Base-by-base conservation (phyloP, 2,888 invertebrate genomes). In the Ryuthela nishihirai region DNA sequence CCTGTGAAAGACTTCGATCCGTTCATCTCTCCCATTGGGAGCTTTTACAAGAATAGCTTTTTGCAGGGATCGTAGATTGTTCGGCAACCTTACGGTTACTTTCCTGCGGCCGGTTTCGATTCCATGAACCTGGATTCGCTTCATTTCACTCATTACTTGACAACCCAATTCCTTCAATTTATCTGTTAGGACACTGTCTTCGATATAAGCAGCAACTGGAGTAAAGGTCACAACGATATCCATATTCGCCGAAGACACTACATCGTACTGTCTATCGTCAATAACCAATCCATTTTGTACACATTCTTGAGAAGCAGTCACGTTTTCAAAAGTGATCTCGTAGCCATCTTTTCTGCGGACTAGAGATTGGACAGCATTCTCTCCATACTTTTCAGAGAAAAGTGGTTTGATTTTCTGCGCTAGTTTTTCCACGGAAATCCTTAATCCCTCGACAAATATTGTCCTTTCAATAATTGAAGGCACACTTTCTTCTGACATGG, bases 91-190 rank as follows among this genome's bases (percentile, higher is more conserved):
- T 5, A 59, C 53, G n/a, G 53, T 39, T 17, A 59, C 40, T 38
- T 59, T 59, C 40, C 58, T 47, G 4, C 58, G 34, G 2, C 58
- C 58, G 4, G 58, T 59, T 15, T 59, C 58, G 4, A 59, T 53
- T 6, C 58, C 58, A 3, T 59, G 52, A 7, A 59, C 29, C 26
- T 38, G 34, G 25, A 18, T 38, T 7, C 24, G 52, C 35, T 48
- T 47, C n/a, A 59, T 34, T n/a, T 59, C 58, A 7, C 58, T 47
- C 1, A 59, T 48, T 0, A 42, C 23, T 10, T 35, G 26, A 21
- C 53, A 59, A 7, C 52, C 47, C 4, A 53, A 24, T 20, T 48
- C 48, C 1, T 29, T n/a, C 7, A 59, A 21, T 47, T 53, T 59
- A 21, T 59, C 50, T 21, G 24, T 25, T 10, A 59, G 36, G 17